These are phyloP conservation scores for Brienomyrus brachyistius DNA, from an alignment of 2,113 vertebrate genomes.

Conservation along the genomic window DNA sequence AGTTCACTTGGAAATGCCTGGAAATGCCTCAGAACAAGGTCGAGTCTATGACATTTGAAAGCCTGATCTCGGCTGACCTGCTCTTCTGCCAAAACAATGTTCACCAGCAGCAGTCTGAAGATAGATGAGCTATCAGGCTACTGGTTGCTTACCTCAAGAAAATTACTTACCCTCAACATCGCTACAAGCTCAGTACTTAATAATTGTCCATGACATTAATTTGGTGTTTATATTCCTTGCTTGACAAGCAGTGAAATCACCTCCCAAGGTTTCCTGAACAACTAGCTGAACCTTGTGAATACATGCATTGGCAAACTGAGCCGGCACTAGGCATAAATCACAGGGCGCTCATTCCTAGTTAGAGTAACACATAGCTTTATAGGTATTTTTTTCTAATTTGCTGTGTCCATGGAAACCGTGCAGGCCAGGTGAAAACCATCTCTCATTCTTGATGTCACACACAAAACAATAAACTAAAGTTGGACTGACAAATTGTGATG, in stretches of 20 bases:
- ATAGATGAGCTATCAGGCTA: background rate
- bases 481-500: background rate
- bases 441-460: background rate
- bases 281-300: background rate
- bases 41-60: background rate
- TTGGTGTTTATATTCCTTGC: background rate
- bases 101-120: background rate
- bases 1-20: background rate
- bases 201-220: background rate
- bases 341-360: background rate
- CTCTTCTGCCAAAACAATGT: background rate
- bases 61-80: background rate
- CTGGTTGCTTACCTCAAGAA: background rate
- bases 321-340: background rate
- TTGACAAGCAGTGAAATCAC: background rate
- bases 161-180: background rate
- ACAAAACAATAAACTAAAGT: background rate
- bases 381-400: background rate
- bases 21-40: background rate
- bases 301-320: background rate
- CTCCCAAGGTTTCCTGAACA: background rate
- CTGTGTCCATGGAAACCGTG: background rate
- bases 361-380: background rate
- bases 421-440: background rate
- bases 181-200: background rate